phyloP scores from a whole-genome alignment of 1,140 invertebrate genomes.

The Brachionus rubens region DNA sequence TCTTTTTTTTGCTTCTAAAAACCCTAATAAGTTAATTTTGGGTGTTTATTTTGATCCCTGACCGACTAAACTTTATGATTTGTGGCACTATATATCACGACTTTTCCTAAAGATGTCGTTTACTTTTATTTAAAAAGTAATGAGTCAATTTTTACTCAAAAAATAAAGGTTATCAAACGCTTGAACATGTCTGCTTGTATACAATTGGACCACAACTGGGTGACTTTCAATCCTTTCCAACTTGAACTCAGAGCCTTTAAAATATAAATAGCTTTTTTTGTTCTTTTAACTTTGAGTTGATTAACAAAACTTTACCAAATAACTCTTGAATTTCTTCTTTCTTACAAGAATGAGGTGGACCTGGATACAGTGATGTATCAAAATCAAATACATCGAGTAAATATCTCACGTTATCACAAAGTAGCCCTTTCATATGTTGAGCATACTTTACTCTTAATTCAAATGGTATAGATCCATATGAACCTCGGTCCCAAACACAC shows the following conservation, averaged over 20 bases:
- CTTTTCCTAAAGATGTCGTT: too few species aligned
- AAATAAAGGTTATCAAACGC: background rate
- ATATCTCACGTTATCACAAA: background rate
- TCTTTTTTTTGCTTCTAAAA: too few species aligned
- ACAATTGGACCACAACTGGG: too few species aligned
- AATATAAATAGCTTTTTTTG: too few species aligned
- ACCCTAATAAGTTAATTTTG: too few species aligned
- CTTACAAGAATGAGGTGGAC: slow-evolving; percentile 5
- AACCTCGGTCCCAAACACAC: slow-evolving; percentile 40
- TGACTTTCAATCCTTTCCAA: background rate
- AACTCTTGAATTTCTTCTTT: background rate
- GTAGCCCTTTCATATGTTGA: background rate
- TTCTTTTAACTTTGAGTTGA: too few species aligned
- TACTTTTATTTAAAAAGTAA: background rate
- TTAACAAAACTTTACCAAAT: background rate
- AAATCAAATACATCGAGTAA: slow-evolving; percentile 28
- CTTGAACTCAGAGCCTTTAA: background rate
- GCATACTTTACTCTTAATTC: slow-evolving; percentile 25
- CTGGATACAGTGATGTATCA: slow-evolving; percentile 28
- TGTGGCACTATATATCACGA: too few species aligned
- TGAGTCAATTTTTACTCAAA: background rate
- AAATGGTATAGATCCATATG: background rate
- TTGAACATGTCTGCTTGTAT: too few species aligned
- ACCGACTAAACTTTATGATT: too few species aligned
- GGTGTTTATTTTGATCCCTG: too few species aligned